These are phyloP conservation scores for Trichosurus vulpecula DNA, from an alignment of 2,797 vertebrate species.

Conservation along the genomic window DNA sequence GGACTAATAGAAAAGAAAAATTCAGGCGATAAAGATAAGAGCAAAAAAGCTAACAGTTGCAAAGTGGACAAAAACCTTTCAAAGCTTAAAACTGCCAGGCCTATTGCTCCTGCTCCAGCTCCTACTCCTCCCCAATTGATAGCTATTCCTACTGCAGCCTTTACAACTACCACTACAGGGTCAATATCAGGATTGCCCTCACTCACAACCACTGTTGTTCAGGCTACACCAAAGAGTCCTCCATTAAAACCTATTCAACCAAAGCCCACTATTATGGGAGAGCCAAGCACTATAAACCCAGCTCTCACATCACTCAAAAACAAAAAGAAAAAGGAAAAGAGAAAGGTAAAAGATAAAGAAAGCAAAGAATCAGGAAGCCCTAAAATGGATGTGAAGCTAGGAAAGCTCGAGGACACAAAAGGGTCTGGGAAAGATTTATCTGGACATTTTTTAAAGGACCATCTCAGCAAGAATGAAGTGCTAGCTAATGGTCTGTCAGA, in stretches of 20 bases:
- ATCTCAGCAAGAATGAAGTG: conserved; percentile 94
- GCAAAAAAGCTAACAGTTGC: conserved; percentile 92
- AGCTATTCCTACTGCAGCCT: conserved; percentile 94
- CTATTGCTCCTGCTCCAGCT: conserved; percentile 93
- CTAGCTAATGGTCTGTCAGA: conserved; percentile 91
- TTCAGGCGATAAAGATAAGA: conserved; percentile 87
- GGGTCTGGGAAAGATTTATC: conserved; percentile 90
- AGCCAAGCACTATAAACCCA: conserved; percentile 93
- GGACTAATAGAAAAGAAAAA: conserved; percentile 95
- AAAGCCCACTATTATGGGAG: conserved; percentile 95
- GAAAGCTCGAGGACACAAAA: conserved; percentile 89
- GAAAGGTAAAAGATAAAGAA: conserved; percentile 95
- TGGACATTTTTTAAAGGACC: conserved; percentile 97
- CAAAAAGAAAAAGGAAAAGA: conserved; percentile 96
- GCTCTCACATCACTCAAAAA: conserved; percentile 93
- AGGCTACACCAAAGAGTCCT: conserved; percentile 94
- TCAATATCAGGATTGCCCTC: conserved; percentile 89
- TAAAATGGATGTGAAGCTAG: conserved; percentile 89
- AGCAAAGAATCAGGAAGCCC: conserved; percentile 91
- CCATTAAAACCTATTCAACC: conserved; percentile 97
- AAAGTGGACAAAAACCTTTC: conserved; percentile 93
- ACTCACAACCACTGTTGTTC: conserved; percentile 90
- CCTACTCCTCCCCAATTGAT: conserved; percentile 95
- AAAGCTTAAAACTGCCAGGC: conserved; percentile 94
- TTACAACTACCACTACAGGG: conserved; percentile 89